Evolutionary conservation across 2,888 invertebrate genomes (phyloP), one percentile per base, ranked within the genome.

Genomic region (Oligia strigilis): DNA sequence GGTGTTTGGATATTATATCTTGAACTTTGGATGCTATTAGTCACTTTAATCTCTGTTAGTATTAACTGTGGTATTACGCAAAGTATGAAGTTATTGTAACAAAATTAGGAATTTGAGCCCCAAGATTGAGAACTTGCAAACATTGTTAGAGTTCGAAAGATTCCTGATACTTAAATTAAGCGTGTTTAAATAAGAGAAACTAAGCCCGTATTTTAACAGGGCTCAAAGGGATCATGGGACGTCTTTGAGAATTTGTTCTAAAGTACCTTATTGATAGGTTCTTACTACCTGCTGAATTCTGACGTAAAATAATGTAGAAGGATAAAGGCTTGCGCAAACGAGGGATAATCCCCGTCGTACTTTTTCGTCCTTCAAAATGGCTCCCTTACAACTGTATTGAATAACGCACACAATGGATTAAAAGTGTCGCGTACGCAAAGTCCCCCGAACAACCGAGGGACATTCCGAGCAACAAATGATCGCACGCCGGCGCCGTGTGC

Each of bases 91-190:
- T 72, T 70, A 49, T 60, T 78, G 36, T 66, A 78, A 86, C 78
- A 82, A 75, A 66, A 82, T 84, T 77, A 82, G 60, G 60, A 77
- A 82, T 40, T 67, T 71, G 40, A 65, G 46, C 29, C 43, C 40
- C 66, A 73, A 75, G 66, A 75, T 75, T n/a, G 14, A 19, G 13
- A 77, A 72, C 65, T 80, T 75, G 29, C 75, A 73, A 83, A 77
- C 72, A 80, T 67, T 86, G 72, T 83, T 75, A 75, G 40, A 72
- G 55, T 73, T 85, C 14, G 13, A 80, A 83, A 75, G 70, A 75
- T 80, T 62, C 40, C 43, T 73, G 23, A 49, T 77, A 75, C 67
- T 80, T 80, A 77, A 84, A 87, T 80, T 73, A 84, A 70, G 36
- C 66, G 62, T 52, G 49, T 79, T 80, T 75, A 64, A 86, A 83